phyloP scores from a whole-genome alignment of 2,888 invertebrate genomes.

The Stenoptilia bipunctidactyla region DNA sequence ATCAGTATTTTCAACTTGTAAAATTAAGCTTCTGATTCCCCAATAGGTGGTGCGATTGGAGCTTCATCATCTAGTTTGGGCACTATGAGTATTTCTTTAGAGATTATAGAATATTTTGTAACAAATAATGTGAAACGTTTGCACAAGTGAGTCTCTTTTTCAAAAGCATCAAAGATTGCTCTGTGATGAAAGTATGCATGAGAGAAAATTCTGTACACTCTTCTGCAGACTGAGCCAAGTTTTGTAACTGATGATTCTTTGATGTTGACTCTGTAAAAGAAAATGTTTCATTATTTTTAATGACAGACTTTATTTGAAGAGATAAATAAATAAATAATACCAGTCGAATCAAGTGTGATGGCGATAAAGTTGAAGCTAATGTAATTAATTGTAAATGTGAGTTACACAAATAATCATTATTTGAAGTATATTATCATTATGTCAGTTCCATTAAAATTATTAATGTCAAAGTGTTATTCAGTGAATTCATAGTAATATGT shows the following conservation, averaged over 20 bases:
- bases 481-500: too few relatives aligned
- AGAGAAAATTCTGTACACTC: slow-evolving; percentile 99
- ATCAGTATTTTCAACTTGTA: too few relatives aligned
- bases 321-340: too few relatives aligned
- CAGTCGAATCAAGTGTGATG: too few relatives aligned
- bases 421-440: too few relatives aligned
- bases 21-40: slow-evolving; percentile 53
- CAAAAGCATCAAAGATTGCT: slow-evolving; percentile 97
- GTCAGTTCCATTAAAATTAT: too few relatives aligned
- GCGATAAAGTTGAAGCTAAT: too few relatives aligned
- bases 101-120: slow-evolving; percentile 98
- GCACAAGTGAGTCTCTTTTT: slow-evolving; percentile 95
- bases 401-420: too few relatives aligned
- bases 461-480: too few relatives aligned
- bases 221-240: slow-evolving; percentile 96
- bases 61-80: slow-evolving; percentile 91
- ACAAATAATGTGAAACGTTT: slow-evolving; percentile 97
- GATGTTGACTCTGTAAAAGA: slow-evolving; percentile 89
- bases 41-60: slow-evolving; percentile 64
- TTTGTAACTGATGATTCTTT: slow-evolving; percentile 99
- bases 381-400: too few relatives aligned
- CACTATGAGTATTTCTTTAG: slow-evolving; percentile 97
- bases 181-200: slow-evolving; percentile 99
- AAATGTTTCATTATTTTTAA: too few relatives aligned
- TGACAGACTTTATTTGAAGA: too few relatives aligned